A percentile compares a stretch with the other conserved stretches of the same genome.
Conservation (phyloP, 2,888 invertebrate genomes). For the Herminia tarsipennalis region DNA sequence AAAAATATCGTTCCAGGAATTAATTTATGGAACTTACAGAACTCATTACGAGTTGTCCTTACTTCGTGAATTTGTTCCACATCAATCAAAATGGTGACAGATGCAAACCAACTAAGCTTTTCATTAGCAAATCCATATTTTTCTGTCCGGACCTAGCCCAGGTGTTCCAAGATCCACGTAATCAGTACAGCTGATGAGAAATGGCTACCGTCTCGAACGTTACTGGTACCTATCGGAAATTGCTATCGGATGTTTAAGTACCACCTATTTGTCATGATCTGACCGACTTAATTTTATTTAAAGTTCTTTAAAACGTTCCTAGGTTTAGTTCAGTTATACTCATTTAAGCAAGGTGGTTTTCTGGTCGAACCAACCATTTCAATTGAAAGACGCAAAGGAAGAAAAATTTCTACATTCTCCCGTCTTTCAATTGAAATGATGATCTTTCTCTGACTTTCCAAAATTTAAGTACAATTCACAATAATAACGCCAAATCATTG, state of each 20-base stretch:
- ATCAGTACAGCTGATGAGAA: slow-evolving; percentile 54
- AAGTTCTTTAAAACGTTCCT: not conserved
- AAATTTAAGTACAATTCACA: slow-evolving; percentile 18
- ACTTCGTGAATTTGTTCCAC: slow-evolving; percentile 43
- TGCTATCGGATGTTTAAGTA: slow-evolving; percentile 45
- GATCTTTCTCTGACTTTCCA: not conserved
- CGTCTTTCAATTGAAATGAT: too few species aligned
- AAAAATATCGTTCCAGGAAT: slow-evolving; percentile 2
- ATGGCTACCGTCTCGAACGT: slow-evolving; percentile 45
- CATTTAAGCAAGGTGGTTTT: too few species aligned
- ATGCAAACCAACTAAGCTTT: slow-evolving; percentile 61
- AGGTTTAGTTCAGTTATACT: too few species aligned
- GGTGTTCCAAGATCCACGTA: slow-evolving; percentile 47
- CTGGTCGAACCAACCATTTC: too few species aligned
- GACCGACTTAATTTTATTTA: slow-evolving; percentile 27
- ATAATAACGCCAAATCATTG: slow-evolving; percentile 32
- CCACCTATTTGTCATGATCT: slow-evolving; percentile 40
- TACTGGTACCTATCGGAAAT: slow-evolving; percentile 51
- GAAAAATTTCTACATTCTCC: too few species aligned
- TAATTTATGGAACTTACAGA: slow-evolving; percentile 14
- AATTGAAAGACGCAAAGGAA: too few species aligned
- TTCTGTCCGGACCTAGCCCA: slow-evolving; percentile 47
- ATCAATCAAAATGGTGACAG: slow-evolving; percentile 65
- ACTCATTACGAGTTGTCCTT: slow-evolving; percentile 44
- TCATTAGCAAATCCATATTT: slow-evolving; percentile 70